Base-by-base conservation (phyloP, 1,140 invertebrate genomes). In the Archivesica marissinica region DNA sequence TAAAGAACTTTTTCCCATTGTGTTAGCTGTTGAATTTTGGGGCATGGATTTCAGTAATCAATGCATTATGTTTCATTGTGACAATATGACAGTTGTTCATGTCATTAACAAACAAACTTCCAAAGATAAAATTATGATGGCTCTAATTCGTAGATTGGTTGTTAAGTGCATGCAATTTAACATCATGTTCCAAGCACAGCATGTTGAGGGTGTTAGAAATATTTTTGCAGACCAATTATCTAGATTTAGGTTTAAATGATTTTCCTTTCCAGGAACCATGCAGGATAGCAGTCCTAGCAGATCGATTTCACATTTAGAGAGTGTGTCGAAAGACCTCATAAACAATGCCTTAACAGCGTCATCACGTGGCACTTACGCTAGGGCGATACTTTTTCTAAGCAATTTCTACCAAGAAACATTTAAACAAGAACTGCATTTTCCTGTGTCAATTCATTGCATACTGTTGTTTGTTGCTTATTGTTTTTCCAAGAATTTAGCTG, bases 41-140 rank as follows among this genome's bases (percentile, higher is more conserved):
- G 52, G 77, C 25, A 2, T 1, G 25, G 13, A 39, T 28, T 23
- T 59, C 25, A 20, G 15, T n/a, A 66, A 88, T 44, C 33, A 81
- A 20, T 23, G 35, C 4, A 70, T 79, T 11, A 13, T 87, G 20
- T 79, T 78, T 25, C 44, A 70, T 15, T 47, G 61, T 33, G 87
- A 88, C 56, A 88, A 86, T 59, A 0, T n/a, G 25, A 61, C 85
- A 9, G 70, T 87, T 0, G 85, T 87, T 11, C 38, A 76, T 50
- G 70, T 85, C n/a, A 85, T 87, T 9, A 87, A 86, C 54, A 81
- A 78, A 38, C 61, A 75, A 30, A 54, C 84, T 1, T 78, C 61
- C 25, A 80, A 64, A 54, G 38, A 84, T 41, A 38, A 28, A 17
- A 2, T 41, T 23, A 30, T 88, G 1, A 86, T 88, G 85, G 20